These are phyloP conservation scores for Dendroctonus ponderosae DNA, from an alignment of 1,140 invertebrate species.

Conservation along the genomic window DNA sequence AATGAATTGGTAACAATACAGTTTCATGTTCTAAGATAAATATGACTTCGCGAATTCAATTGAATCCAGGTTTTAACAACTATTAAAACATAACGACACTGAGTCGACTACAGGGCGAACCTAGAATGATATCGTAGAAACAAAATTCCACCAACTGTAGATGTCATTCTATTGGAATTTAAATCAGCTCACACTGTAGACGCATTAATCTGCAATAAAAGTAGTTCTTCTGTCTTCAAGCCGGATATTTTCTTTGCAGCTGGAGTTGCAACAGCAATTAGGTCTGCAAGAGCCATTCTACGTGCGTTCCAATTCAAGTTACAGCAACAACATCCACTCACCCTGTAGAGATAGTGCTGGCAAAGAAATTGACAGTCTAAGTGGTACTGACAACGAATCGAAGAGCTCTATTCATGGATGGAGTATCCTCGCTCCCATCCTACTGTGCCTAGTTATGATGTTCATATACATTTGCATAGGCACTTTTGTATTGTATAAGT, in stretches of 20 bases:
- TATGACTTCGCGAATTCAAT: too few relatives aligned
- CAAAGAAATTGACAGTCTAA: constrained; percentile 65
- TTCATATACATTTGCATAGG: constrained; percentile 84
- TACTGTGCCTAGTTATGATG: constrained; percentile 75
- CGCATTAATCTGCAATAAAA: too few relatives aligned
- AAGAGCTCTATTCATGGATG: constrained; percentile 71
- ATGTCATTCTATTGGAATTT: too few relatives aligned
- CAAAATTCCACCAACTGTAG: too few relatives aligned
- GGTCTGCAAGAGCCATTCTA: constrained; percentile 76
- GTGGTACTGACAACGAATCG: constrained; percentile 68
- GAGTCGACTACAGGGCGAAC: too few relatives aligned
- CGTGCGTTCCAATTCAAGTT: constrained; percentile 65
- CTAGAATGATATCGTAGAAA: too few relatives aligned
- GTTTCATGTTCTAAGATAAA: too few relatives aligned
- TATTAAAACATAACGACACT: too few relatives aligned
- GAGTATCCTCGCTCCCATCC: constrained; percentile 73
- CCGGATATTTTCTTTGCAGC: constrained; percentile 37
- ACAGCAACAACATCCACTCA: constrained; percentile 58
- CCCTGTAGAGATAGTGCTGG: constrained; percentile 56
- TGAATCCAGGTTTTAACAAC: too few relatives aligned
- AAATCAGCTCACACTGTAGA: too few relatives aligned
- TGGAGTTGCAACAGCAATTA: constrained; percentile 69
- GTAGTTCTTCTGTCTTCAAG: too few relatives aligned
- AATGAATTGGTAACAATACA: too few relatives aligned
- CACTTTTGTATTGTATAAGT: constrained; percentile 79